A percentile compares a stretch with the other conserved stretches of the same genome.
Conservation (phyloP, 2,888 invertebrate genomes). For the Diachrysia chrysitis region DNA sequence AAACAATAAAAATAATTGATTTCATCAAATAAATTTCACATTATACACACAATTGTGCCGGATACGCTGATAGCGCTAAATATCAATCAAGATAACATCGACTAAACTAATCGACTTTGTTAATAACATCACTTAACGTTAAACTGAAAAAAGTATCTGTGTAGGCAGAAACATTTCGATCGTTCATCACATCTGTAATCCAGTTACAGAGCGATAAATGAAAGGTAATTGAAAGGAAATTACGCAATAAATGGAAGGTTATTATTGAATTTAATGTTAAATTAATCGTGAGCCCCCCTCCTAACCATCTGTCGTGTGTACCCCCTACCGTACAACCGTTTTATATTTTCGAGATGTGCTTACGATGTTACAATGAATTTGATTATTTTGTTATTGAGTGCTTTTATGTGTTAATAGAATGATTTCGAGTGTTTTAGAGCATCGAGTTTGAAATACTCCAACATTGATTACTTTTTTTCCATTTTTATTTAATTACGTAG, state of each 20-base stretch:
- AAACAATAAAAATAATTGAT: slow-evolving; percentile 35
- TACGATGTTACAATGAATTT: slow-evolving; percentile 65
- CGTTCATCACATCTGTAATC: slow-evolving; percentile 76
- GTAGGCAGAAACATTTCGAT: slow-evolving; percentile 52
- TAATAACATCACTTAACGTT: slow-evolving; percentile 49
- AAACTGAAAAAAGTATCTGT: slow-evolving; percentile 31
- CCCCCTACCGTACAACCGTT: slow-evolving; percentile 62
- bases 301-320: slow-evolving; percentile 83
- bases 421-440: slow-evolving; percentile 34
- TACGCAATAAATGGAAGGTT: slow-evolving; percentile 88
- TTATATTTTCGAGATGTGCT: slow-evolving; percentile 64
- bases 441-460: not conserved
- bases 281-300: slow-evolving; percentile 83
- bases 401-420: slow-evolving; percentile 57
- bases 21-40: slow-evolving; percentile 48
- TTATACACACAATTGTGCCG: slow-evolving; percentile 49
- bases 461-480: not conserved
- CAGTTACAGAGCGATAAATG: slow-evolving; percentile 86
- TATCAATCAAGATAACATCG: slow-evolving; percentile 57
- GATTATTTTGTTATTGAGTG: slow-evolving; percentile 71
- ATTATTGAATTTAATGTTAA: slow-evolving; percentile 89
- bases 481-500: not conserved
- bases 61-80: slow-evolving; percentile 48
- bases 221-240: slow-evolving; percentile 88
- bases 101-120: slow-evolving; percentile 49